Base-by-base conservation (phyloP, 2,888 invertebrate genomes). In the Tyria jacobaeae region DNA sequence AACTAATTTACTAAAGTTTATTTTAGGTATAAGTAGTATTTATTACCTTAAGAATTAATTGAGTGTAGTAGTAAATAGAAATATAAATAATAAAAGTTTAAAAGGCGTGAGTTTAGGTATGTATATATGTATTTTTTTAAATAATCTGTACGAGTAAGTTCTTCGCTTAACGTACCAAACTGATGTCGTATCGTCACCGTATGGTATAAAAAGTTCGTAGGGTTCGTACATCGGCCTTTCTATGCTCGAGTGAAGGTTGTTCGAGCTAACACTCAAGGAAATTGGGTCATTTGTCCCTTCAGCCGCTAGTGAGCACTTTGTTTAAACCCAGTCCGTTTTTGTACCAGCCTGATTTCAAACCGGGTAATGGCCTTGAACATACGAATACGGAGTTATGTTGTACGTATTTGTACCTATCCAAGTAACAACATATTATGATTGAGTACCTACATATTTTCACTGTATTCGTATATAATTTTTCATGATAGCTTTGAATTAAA, bases 221-320 rank as follows among this genome's bases (percentile, higher is more conserved):
- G 76, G 69, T 73, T 54, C 67, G 50, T 64, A 63, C 63, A 39
- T 55, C 74, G 70, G 73, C 72, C 82, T 84, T 84, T 85, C 87
- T 81, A 88, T 87, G 88, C 85, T 70, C 87, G 86, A 85, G 71
- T 84, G 88, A 88, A 88, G 89, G 88, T 87, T 85, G 80, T 70
- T 67, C 76, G 80, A 86, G 86, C 86, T 87, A 68, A 74, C 73
- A 77, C 75, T 88, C 86, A 86, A 88, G 90, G 90, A 92, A 93
- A 93, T 92, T 93, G 89, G 92, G 92, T 93, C 92, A 92, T 92
- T 88, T 91, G 89, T 88, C 89, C 89, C 86, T 85, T 81, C 70
- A 47, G 71, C 76, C 83, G 82, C 82, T 82, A 82, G 80, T 80
- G 82, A 80, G 63, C 78, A 73, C 70, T 70, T 72, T 76, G 76